phyloP scores from a whole-genome alignment of 2,113 vertebrate genomes.

The Menidia beryllina region DNA sequence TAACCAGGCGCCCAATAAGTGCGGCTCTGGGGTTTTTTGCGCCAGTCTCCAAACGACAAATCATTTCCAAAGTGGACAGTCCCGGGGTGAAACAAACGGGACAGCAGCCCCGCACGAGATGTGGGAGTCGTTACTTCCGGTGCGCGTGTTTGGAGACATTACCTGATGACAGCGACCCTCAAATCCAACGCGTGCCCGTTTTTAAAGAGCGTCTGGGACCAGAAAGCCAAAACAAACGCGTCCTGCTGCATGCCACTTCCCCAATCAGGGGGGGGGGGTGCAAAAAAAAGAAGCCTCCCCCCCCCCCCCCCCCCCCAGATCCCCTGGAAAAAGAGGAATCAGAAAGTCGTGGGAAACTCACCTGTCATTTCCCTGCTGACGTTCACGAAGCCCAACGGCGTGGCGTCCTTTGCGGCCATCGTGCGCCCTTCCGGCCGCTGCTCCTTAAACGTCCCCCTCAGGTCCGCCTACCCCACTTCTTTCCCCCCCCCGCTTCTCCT shows the following conservation, averaged over 20 bases:
- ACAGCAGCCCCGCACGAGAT: slow-evolving; percentile 23
- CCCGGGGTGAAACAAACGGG: slow-evolving; percentile 10
- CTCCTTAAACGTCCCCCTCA: slow-evolving; percentile 22
- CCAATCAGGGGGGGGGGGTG: too few relatives aligned
- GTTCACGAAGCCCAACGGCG: slow-evolving; percentile 66
- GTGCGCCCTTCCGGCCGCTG: slow-evolving; percentile 55
- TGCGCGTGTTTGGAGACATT: slow-evolving; percentile 24
- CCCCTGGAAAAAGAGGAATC: too few relatives aligned
- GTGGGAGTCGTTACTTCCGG: slow-evolving; percentile 29
- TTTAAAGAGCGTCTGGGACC: slow-evolving; percentile 21
- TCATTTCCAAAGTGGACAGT: slow-evolving; percentile 41
- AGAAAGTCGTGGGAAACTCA: slow-evolving; percentile 55
- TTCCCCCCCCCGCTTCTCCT: too few relatives aligned
- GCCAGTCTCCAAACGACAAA: slow-evolving; percentile 4
- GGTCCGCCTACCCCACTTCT: background rate
- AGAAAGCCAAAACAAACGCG: slow-evolving; percentile 21
- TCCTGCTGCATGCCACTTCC: background rate
- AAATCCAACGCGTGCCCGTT: slow-evolving; percentile 26
- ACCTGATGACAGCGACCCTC: slow-evolving; percentile 28
- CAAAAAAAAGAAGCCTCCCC: background rate
- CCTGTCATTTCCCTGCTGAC: slow-evolving; percentile 83
- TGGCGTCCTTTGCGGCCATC: slow-evolving; percentile 80
- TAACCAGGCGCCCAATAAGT: too few relatives aligned
- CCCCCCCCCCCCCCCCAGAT: too few relatives aligned
- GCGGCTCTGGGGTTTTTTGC: too few relatives aligned